Base-by-base conservation (phyloP, 2,888 invertebrate species). In the Orthosia gothica region DNA sequence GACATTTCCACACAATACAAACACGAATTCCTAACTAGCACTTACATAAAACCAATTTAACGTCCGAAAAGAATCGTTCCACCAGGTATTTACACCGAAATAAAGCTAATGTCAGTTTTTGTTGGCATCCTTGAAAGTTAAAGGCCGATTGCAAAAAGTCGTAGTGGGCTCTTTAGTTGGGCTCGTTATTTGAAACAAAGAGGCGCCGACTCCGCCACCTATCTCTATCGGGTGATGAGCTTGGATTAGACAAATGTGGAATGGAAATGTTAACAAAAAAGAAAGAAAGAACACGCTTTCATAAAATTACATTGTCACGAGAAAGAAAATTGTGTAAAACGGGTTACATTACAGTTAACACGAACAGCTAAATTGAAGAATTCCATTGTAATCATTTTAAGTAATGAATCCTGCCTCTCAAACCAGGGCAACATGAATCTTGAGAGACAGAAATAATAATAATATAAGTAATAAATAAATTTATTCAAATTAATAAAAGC, bases 131-230 rank as follows among this genome's bases (percentile, higher is more conserved):
- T 81, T 76, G 76, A 72, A 82, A 84, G 85, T 83, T 76, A 70
- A 79, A 81, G 76, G 75, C 76, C 82, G 82, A 78, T 79, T 84
- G 91, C 93, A 95, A 95, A 95, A 95, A 94, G 88, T 91, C 89
- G 83, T 92, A 92, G 92, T 91, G 89, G 89, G 90, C 93, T 88
- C 94, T 95, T 93, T 94, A 92, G 90, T 82, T 87, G 83, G 83
- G 90, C 92, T 95, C 94, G 93, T 95, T 94, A 94, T 82, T 87
- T 76, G 90, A 91, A 93, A 94, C 93, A 94, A 93, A 93, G 90
- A 87, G 90, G 86, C 90, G 88, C 88, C 89, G 90, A 71, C 88
- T 84, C 81, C 85, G 84, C 87, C 92, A 92, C 91, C 92, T 91
- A 93, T 91, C 91, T 90, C 89, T 91, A 91, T 89, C 87, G 88